Evolutionary conservation across 2,113 vertebrate species (phyloP), one percentile per base, ranked within the genome.

Genomic region (Brachypteracias leptosomus): DNA sequence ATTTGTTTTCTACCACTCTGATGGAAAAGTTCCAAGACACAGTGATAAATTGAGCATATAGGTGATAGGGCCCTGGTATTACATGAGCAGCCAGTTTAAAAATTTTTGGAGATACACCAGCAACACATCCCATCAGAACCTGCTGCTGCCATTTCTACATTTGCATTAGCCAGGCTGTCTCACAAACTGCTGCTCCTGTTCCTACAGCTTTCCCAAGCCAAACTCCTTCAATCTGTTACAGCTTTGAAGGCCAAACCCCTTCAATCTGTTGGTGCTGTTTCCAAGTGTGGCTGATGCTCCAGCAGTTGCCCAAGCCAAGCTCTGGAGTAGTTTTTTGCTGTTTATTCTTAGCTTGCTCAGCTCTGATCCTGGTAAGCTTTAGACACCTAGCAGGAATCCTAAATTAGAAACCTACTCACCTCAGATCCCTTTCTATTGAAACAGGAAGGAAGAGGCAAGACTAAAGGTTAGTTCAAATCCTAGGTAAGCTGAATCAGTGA

Each of bases 21-120:
- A 91, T 97, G 97, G 96, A 97, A 33, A 58, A 92, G 70, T 81
- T 97, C 96, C 96, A 97, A 97, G 91, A 57, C 8, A 59, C 89
- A 95, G 95, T 93, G 96, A 97, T 97, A 97, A 97, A 97, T 96
- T 97, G 96, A 97, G 94, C 85, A 94, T 94, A 96, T 97, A 97
- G 96, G 96, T 97, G 94, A 96, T 96, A 95, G 94, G 93, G 95
- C 95, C 79, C 85, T 92, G 78, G 88, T 93, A 97, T 96, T 97
- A 97, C 92, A 96, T 83, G 89, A 97, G 81, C 94, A 96, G 89
- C 96, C 94, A 97, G 95, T 95, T 97, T 90, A 91, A 93, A 96
- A 95, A 57, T 89, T 95, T 96, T 94, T 97, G 96, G 95, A 97
- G 77, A 90, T 85, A 93, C 78, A 93, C 93, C 96, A 97, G 74